Conservation (phyloP, 1,140 invertebrate genomes). For the Trypoxylus dichotomus region DNA sequence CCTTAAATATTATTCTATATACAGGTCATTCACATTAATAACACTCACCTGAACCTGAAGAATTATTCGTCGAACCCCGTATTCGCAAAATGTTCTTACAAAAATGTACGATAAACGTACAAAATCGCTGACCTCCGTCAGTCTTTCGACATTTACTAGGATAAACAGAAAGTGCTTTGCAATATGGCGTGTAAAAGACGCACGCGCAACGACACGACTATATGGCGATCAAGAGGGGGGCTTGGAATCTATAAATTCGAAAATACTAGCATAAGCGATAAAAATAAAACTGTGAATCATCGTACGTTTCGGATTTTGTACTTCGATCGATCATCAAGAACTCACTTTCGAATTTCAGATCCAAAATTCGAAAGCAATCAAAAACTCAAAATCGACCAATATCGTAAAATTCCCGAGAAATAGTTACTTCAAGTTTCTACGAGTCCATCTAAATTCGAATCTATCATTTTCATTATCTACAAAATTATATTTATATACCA, state of each 20-base stretch:
- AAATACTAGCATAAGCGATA: background rate
- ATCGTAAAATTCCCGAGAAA: no score
- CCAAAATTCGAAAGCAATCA: background rate
- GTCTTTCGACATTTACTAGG: slow-evolving; percentile 14
- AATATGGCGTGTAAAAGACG: background rate
- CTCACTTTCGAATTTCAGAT: background rate
- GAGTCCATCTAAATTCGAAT: no score
- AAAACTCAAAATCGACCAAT: no score
- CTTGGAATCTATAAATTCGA: background rate
- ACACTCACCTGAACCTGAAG: background rate
- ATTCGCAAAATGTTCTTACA: background rate
- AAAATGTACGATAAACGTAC: background rate
- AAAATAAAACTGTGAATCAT: background rate
- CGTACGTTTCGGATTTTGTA: slow-evolving; percentile 10
- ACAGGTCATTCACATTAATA: background rate
- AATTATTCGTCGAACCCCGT: slow-evolving; percentile 2
- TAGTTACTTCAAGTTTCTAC: no score
- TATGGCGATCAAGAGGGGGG: background rate
- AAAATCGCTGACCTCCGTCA: slow-evolving; percentile 13
- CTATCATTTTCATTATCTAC: no score
- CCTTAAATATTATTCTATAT: background rate
- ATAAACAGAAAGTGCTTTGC: slow-evolving; percentile 13
- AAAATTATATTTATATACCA: no score
- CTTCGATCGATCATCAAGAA: background rate
- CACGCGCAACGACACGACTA: background rate